Evolutionary conservation across 2,888 invertebrate genomes (phyloP).

Genomic region (Leptarthrus brevirostris): DNA sequence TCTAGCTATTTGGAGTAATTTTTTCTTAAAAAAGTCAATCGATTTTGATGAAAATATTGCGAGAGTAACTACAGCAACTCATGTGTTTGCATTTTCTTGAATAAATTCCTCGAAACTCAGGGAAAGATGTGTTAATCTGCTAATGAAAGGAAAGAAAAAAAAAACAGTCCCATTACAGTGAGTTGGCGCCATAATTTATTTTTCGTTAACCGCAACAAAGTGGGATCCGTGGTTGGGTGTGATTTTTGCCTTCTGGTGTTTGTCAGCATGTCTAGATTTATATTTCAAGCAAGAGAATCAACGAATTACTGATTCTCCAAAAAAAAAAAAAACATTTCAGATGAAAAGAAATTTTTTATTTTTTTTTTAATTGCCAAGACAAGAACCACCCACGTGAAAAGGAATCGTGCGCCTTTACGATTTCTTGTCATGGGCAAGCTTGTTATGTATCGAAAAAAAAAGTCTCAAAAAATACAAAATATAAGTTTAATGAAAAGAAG

Average conservation of each 20-base stretch:
- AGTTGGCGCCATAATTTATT: constrained; percentile 39
- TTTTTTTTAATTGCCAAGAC: constrained; percentile 7
- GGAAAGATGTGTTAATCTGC: constrained; percentile 12
- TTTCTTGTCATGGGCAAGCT: no score
- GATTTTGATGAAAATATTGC: no score
- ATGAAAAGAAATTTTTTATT: constrained; percentile 12
- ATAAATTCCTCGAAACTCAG: constrained; percentile 27
- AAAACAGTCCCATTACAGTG: constrained; percentile 6
- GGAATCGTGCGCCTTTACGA: no score
- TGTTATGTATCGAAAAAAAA: background rate
- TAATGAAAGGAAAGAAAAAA: no score
- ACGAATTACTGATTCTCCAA: constrained; percentile 10
- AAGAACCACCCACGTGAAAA: background rate
- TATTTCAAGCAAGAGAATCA: background rate
- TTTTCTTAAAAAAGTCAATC: no score
- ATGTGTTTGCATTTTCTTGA: no score
- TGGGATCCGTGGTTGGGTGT: constrained; percentile 27
- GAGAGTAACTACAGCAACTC: no score
- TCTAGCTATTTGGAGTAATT: no score
- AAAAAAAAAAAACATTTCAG: constrained; percentile 1
- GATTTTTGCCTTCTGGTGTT: constrained; percentile 25
- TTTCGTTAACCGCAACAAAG: constrained; percentile 9
- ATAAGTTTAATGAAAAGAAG: no score
- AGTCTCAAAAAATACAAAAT: background rate
- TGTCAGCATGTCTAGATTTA: constrained; percentile 35